Base-by-base conservation (phyloP, 2,888 invertebrate species). In the Crossocerus cetratus region DNA sequence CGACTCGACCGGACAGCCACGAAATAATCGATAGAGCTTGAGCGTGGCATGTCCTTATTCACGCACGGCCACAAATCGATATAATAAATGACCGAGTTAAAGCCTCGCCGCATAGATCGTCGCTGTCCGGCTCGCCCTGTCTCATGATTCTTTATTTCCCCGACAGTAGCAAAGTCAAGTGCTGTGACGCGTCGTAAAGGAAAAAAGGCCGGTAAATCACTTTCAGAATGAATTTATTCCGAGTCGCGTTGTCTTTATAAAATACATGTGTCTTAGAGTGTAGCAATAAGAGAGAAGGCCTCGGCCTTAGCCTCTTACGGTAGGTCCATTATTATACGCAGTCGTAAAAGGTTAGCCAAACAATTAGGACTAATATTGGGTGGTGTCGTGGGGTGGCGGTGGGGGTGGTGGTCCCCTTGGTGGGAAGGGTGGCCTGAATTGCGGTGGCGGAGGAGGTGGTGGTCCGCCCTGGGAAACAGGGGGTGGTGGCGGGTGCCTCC, bases 381-480 rank as follows among this genome's bases (percentile, higher is more conserved):
- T 65, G 21, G 80, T 72, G 54, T 89, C 90, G 65, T 88, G 88
- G 3, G 90, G 88, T 5, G 92, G 93, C 32, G 94, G 94, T 8
- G 95, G 95, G 76, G 95, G 95, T 0, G 95, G 94, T 0, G 94
- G 94, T 45, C 94, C 94, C 79, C 94, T 92, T 49, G 94, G 94
- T 4, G 94, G 94, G 76, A 94, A 93, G 0, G 93, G 91, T 45
- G 92, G 92, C 75, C 92, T 87, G 59, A 90, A 90, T 73, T 90
- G 88, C 0, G 94, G 94, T 16, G 93, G 93, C 0, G 94, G 94
- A 8, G 93, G 93, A 0, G 92, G 91, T 2, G 93, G 92, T 0
- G 92, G 91, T 54, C 92, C 91, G 72, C 91, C 91, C 23, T 92
- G 91, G 16, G 91, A 88, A 69, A 91, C 90, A 0, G 90, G 90